Evolutionary conservation across 2,113 vertebrate genomes (phyloP), one percentile per base, ranked within the genome.

Genomic region (Xenotilapia leptura): DNA sequence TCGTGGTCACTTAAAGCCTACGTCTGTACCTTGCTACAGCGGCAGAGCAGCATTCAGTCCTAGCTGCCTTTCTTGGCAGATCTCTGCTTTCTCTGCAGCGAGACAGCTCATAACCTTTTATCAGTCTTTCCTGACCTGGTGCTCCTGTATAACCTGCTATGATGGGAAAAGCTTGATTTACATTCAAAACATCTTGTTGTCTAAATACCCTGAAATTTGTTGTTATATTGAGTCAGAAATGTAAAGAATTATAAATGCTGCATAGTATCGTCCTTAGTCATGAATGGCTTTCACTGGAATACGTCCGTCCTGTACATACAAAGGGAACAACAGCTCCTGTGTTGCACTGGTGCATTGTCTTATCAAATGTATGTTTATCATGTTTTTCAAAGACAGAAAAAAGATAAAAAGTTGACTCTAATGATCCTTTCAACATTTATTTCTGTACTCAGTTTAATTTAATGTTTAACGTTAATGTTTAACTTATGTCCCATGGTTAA

Each of bases 401-500:
- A 60, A 60, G 56, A 31, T 17, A 58, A 60, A 60, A 17, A 31
- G 28, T 17, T 60, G 14, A 3, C 6, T 31, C 26, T 60, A 60
- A 60, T 17, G 56, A 60, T 17, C 28, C 28, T 17, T 31, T 31
- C 14, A 17, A 1, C 56, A 60, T 31, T 31, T 60, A 31, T 60
- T 60, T 31, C 28, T 60, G 14, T 31, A 60, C 28, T 31, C n/a
- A 23, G 56, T 60, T 4, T 60, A 60, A 60, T 31, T 31, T 60
- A 9, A 60, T 9, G 14, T 31, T 58, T 58, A 17, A 31, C 0
- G 0, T 31, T 58, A 58, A 31, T 40, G 7, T 23, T 40, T 14
- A 4, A 70, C n/a, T 15, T 42, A 0, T 4, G 65, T 70, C 1
- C 2, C 2, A 4, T 2, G 15, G 28, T 62, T 65, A 7, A 36